Evolutionary conservation across 2,113 vertebrate genomes (phyloP).

Genomic region (Calidris pugnax): DNA sequence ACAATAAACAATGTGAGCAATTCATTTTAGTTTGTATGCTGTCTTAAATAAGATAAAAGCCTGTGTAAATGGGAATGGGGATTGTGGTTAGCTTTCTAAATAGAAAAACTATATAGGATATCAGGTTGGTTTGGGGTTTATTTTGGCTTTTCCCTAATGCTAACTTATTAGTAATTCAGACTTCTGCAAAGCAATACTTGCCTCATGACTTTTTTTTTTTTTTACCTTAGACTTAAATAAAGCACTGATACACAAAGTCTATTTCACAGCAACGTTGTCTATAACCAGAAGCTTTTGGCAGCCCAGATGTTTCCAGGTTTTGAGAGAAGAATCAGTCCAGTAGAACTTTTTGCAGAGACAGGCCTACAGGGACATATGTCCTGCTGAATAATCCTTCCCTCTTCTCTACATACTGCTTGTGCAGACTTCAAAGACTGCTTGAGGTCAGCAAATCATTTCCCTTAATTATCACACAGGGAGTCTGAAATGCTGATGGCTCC

Average conservation of each 20-base stretch:
- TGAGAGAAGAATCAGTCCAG: neutral
- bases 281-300: neutral
- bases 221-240: neutral
- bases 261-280: neutral
- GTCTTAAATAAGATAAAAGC: neutral
- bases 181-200: neutral
- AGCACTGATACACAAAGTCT: neutral
- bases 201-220: neutral
- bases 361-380: neutral
- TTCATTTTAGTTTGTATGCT: neutral
- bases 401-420: neutral
- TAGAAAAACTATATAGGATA: neutral
- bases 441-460: slow-evolving; percentile 15
- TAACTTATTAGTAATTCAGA: neutral
- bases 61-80: neutral
- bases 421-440: slow-evolving; percentile 11
- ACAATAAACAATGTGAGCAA: neutral
- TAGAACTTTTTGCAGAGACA: neutral
- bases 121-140: neutral
- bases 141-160: neutral
- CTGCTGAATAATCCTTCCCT: neutral
- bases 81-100: neutral
- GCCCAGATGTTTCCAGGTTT: neutral
- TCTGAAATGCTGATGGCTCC: neutral
- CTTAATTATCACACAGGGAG: neutral